Base-by-base conservation (phyloP, 2,797 vertebrate genomes). In the Cossypha dichroa region DNA sequence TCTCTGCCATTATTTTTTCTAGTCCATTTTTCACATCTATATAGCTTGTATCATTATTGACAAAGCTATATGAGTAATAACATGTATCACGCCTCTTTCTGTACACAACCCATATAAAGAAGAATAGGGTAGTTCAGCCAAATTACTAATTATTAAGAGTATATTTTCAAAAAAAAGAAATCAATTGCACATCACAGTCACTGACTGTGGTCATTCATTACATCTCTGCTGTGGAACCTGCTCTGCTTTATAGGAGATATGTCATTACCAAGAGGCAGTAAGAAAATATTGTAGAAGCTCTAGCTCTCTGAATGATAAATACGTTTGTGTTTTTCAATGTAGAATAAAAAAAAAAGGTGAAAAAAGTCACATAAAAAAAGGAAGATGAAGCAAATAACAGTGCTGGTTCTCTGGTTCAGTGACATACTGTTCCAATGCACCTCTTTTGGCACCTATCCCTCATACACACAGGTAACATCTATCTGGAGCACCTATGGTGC, bases 31-130 rank as follows among this genome's bases (percentile, higher is more conserved):
- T 74, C 64, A 77, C 15, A 80, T 72, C 84, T 87, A 18, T 58
- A 41, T 15, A 46, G 46, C 8, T 91, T 77, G 12, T 58, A 80
- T 62, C 64, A 54, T 74, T 89, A 95, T 28, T 85, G 94, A 93
- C 82, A 93, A 33, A 94, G 72, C 64, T 83, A 77, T 54, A 78
- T 72, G 79, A 94, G 79, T 93, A 96, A 92, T 91, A 92, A 83
- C 62, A 78, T 15, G 79, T 91, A 94, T 89, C 88, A 88, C 45
- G 46, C 22, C 64, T 75, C 77, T 64, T 68, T 93, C 79, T 49
- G n/a, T 25, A 90, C 40, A 85, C 54, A 91, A 58, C 13, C 80
- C 72, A 41, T 26, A 74, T 4, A 48, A 63, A 87, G 64, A 85
- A 79, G 81, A 90, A 83, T 6, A 69, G 46, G 33, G 75, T 17